A percentile compares a stretch with the other conserved stretches of the same genome.
phyloP scores from a whole-genome alignment of 2,888 invertebrate species.

The Spicauda simplicius region DNA sequence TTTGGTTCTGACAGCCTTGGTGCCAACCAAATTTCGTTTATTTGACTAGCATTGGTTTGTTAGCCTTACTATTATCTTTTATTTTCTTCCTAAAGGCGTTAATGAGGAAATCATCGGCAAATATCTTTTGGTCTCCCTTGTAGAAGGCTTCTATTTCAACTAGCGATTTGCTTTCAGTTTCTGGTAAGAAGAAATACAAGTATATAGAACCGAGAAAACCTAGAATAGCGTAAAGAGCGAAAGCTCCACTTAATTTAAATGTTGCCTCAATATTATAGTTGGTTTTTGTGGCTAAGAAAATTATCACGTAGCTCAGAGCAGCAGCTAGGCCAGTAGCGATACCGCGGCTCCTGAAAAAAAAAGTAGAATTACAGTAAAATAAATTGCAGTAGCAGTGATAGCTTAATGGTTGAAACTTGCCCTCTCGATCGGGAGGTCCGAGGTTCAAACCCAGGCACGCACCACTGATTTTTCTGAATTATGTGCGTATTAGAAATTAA shows the following conservation, averaged over 20 bases:
- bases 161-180: constrained; percentile 81
- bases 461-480: no score
- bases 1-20: background rate
- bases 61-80: constrained; percentile 51
- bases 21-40: constrained; percentile 30
- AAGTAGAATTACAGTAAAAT: no score
- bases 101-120: constrained; percentile 74
- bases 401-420: no score
- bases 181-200: constrained; percentile 81
- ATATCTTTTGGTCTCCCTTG: constrained; percentile 67
- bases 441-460: no score
- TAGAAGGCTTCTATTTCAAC: constrained; percentile 82
- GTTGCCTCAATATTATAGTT: constrained; percentile 79
- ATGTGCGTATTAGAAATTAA: no score
- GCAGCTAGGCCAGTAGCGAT: constrained; percentile 81
- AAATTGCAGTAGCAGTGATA: no score
- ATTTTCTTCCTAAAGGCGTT: constrained; percentile 68
- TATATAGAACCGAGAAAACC: constrained; percentile 77
- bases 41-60: constrained; percentile 71
- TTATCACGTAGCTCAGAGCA: constrained; percentile 75
- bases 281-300: constrained; percentile 80
- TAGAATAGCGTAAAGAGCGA: constrained; percentile 73
- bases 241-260: constrained; percentile 78
- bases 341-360: constrained; percentile 77
- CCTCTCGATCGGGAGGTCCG: no score